phyloP scores from a whole-genome alignment of 2,113 vertebrate genomes.

The Hylia prasina region DNA sequence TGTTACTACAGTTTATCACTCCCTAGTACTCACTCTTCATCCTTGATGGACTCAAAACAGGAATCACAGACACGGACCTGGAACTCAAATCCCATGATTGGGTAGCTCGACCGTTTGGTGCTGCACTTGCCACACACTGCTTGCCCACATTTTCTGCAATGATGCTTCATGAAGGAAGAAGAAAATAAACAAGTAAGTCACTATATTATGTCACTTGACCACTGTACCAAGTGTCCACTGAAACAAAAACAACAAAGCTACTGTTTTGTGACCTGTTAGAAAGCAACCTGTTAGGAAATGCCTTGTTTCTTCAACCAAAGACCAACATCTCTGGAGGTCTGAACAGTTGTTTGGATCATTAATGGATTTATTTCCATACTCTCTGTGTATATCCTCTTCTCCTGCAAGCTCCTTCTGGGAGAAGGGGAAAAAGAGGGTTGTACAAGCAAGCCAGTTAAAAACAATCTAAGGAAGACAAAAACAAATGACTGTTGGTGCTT shows the following conservation, averaged over 20 bases:
- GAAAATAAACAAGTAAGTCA: not conserved
- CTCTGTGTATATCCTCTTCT: not conserved
- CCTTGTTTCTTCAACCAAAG: not conserved
- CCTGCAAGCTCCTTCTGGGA: not conserved
- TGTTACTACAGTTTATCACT: not conserved
- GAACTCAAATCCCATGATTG: slow-evolving; percentile 97
- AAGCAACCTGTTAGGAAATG: not conserved
- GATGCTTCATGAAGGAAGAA: slow-evolving; percentile 76
- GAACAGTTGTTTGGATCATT: not conserved
- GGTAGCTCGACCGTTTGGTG: slow-evolving; percentile 89
- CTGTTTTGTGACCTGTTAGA: not conserved
- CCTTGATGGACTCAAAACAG: slow-evolving; percentile 91
- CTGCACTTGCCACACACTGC: slow-evolving; percentile 96
- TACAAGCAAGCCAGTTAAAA: not conserved
- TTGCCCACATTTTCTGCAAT: slow-evolving; percentile 95
- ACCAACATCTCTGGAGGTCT: not conserved
- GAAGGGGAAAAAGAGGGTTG: not conserved
- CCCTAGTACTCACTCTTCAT: slow-evolving; percentile 89
- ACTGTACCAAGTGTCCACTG: not conserved
- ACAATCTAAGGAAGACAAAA: not conserved
- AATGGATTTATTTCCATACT: not conserved
- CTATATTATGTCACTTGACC: not conserved
- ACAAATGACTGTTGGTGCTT: not conserved
- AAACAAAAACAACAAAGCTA: not conserved
- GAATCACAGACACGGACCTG: slow-evolving; percentile 93